phyloP scores from a whole-genome alignment of 2,888 invertebrate genomes.

The Ichneumoninae sp. region DNA sequence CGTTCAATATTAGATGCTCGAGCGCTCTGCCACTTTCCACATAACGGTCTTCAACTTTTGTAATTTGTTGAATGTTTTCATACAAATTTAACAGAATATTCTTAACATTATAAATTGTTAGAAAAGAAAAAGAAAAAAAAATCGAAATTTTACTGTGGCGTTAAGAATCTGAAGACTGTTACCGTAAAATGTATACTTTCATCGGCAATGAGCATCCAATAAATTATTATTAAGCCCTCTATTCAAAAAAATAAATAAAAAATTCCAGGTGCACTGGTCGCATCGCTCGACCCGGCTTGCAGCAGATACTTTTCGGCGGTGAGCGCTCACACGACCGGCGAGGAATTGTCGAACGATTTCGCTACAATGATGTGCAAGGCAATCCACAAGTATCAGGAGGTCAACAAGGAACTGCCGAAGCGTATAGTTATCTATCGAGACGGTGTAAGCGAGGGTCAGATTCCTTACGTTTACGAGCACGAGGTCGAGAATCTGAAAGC shows the following conservation, averaged over 20 bases:
- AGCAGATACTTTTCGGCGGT: slow-evolving; percentile 91
- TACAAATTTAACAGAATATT: background rate
- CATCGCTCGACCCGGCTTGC: slow-evolving; percentile 87
- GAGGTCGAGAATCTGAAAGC: slow-evolving; percentile 89
- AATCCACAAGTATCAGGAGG: slow-evolving; percentile 85
- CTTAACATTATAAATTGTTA: background rate
- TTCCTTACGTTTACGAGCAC: slow-evolving; percentile 90
- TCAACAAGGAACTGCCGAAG: slow-evolving; percentile 86
- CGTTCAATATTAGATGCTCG: no score
- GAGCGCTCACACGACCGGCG: slow-evolving; percentile 89
- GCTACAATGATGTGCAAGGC: slow-evolving; percentile 87
- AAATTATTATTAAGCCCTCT: background rate
- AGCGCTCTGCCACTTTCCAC: no score
- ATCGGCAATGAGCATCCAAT: no score
- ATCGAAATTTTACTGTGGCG: no score
- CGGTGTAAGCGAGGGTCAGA: slow-evolving; percentile 97
- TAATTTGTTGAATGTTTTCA: background rate
- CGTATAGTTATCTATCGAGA: slow-evolving; percentile 95
- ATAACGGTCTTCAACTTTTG: no score
- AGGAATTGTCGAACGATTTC: slow-evolving; percentile 91
- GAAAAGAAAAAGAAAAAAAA: no score
- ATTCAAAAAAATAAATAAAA: background rate
- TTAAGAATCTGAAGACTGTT: no score
- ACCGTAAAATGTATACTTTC: no score
- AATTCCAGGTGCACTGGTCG: slow-evolving; percentile 90